Base-by-base conservation (phyloP, 1,140 invertebrate species). In the Sarcophaga peregrina region DNA sequence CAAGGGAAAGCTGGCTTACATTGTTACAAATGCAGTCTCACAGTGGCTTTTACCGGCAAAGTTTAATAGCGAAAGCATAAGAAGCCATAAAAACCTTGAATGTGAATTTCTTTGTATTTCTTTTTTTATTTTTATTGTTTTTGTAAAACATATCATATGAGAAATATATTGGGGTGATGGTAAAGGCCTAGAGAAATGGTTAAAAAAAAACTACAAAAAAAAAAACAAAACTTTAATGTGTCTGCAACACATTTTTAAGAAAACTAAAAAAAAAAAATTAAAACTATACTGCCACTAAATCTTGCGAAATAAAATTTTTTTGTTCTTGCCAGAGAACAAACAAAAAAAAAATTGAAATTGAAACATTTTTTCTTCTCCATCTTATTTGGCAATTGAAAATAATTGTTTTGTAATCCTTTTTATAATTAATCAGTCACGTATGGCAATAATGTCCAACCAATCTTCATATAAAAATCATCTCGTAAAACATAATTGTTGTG, bases 401-500 rank as follows among this genome's bases (percentile, higher is more conserved):
- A 10, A 78, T 78, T 78, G 75, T 47, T 25, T 82, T 73, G 25
- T 85, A 84, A 85, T 85, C 84, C 83, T 81, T 83, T 84, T 82
- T 81, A 85, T 85, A 83, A 85, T 85, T 83, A 85, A 85, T 83
- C 82, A 85, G 83, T 48, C 84, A 85, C 84, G 84, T 85, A 84
- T 84, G 84, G 75, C 82, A 84, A 82, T 9, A 54, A 81, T 25
- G 25, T 80, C 25, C 25, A 37, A 37, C 25, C 25, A 76, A 54
- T 10, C 13, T 8, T 11, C 75, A 74, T 20, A 25, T n/a, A 74
- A 74, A 37, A 46, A 74, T 13, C 8, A 75, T 75, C 1, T 75
- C 15, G 15, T 46, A 47, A 47, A 37, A 46, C 47, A 37, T 37
- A 47, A 47, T n/a, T 46, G 46, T 68, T 17, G 62, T 68, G n/a